Evolutionary conservation across 2,797 vertebrate genomes (phyloP), one percentile per base, ranked within the genome.

Genomic region (Sciurus vulgaris): DNA sequence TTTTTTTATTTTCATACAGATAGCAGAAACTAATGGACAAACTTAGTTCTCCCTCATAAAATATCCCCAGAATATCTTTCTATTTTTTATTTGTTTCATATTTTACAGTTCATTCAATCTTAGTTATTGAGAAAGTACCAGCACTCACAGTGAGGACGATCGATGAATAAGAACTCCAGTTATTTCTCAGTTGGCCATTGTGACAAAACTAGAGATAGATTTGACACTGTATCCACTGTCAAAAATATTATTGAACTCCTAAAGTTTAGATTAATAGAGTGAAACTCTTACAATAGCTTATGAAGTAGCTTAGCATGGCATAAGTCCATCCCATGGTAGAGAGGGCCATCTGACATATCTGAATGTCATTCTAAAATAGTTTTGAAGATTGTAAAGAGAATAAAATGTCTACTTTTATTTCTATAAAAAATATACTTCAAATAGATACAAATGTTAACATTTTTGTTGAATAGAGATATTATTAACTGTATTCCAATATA

Each of bases 361-460:
- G 47, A 73, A 67, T 11, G 38, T 33, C 49, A 93, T 44, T 33
- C 63, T 84, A 51, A 84, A 8, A 86, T 5, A 72, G 47, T 72
- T 49, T 67, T 26, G 84, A 88, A 92, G 11, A 30, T 51, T 81
- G n/a, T 38, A 59, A 94, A 82, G 54, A 93, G 5, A 77, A 92
- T 72, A 86, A 85, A 79, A 49, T 56, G 9, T 84, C 61, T 10
- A 41, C 13, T 67, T 14, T 70, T 54, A 51, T 67, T 93, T 56
- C 17, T 67, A 35, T 18, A 35, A 41, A 56, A n/a, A 47, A 61
- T 79, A 54, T 67, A 79, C 61, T 94, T 96, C 92, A 33, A 72
- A 56, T 49, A 94, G 26, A 18, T 30, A 33, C 5, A 94, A 81
- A 78, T 56, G 91, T 13, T 88, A 47, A 88, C 5, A 41, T 73